A percentile compares a stretch with the other conserved stretches of the same genome.
Evolutionary conservation across 1,140 invertebrate genomes (phyloP).

Genomic region (Onthophagus taurus): DNA sequence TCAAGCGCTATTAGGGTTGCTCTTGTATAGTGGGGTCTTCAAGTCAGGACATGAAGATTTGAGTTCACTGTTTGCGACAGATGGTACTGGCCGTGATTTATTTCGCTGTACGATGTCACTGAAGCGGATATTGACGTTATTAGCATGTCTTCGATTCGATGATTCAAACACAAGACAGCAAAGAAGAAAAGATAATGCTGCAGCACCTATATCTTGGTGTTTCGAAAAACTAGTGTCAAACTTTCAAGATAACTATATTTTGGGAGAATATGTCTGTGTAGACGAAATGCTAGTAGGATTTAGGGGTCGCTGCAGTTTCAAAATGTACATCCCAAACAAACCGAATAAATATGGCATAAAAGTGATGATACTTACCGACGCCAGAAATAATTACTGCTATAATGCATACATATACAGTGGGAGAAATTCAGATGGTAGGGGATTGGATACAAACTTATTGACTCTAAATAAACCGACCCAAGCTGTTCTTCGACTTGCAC

Average conservation of each 20-base stretch:
- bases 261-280: neutral
- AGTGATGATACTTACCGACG: constrained; percentile 32
- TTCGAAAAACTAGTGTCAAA: neutral
- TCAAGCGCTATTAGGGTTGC: neutral
- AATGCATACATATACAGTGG: constrained; percentile 32
- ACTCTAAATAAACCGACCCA: no score
- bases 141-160: neutral
- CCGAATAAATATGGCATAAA: constrained; percentile 41
- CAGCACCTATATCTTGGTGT: neutral
- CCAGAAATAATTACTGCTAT: constrained; percentile 29
- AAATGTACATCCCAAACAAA: constrained; percentile 41
- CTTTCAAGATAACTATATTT: neutral
- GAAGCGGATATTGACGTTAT: neutral
- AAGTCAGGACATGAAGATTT: neutral
- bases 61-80: neutral
- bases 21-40: neutral
- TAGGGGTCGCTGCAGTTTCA: constrained; percentile 23
- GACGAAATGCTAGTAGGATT: constrained; percentile 1
- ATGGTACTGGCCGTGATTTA: neutral
- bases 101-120: neutral
- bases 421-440: constrained; percentile 33
- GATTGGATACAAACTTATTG: no score
- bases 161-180: neutral
- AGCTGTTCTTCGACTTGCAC: neutral
- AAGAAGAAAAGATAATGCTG: neutral